Percentiles rank a stretch among this genome's conserved stretches.
These are phyloP conservation scores for Tupiocoris notatus DNA, from an alignment of 2,888 invertebrate species.

Conservation along the genomic window DNA sequence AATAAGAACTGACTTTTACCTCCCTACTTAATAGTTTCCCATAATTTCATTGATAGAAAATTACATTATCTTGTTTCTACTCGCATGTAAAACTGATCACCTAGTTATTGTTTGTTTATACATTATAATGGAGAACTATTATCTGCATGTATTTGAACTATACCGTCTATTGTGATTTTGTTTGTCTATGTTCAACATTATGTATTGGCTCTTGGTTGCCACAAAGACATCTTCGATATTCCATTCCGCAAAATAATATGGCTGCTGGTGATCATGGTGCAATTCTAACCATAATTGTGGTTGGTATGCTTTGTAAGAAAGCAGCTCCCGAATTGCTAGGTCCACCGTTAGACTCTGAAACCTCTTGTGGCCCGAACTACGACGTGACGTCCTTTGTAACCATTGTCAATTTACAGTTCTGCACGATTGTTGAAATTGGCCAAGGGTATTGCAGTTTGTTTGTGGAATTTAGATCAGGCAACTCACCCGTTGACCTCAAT, in stretches of 20 bases:
- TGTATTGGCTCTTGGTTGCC: too few relatives aligned
- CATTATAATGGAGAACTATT: too few relatives aligned
- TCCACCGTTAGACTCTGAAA: neutral
- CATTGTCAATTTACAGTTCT: conserved; percentile 55
- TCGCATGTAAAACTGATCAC: too few relatives aligned
- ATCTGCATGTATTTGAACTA: too few relatives aligned
- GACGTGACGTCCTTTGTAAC: conserved; percentile 44
- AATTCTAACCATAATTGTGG: neutral
- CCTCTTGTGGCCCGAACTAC: conserved; percentile 32
- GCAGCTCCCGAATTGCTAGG: neutral
- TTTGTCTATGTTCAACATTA: too few relatives aligned
- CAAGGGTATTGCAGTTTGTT: conserved; percentile 56
- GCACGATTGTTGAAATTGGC: conserved; percentile 56
- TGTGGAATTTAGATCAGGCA: conserved; percentile 49
- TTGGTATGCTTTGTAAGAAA: neutral
- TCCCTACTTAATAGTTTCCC: too few relatives aligned
- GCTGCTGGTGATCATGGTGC: neutral
- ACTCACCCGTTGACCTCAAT: conserved; percentile 20
- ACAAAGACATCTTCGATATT: too few relatives aligned
- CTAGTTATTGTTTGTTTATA: neutral
- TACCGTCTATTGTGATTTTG: too few relatives aligned
- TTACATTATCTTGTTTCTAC: too few relatives aligned
- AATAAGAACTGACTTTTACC: too few relatives aligned
- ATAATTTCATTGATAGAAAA: too few relatives aligned
- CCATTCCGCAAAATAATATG: too few relatives aligned